A percentile compares a stretch with the other conserved stretches of the same genome.
These are phyloP conservation scores for Gyrodactylus bullatarudis DNA, from an alignment of 1,140 invertebrate species.

Conservation along the genomic window DNA sequence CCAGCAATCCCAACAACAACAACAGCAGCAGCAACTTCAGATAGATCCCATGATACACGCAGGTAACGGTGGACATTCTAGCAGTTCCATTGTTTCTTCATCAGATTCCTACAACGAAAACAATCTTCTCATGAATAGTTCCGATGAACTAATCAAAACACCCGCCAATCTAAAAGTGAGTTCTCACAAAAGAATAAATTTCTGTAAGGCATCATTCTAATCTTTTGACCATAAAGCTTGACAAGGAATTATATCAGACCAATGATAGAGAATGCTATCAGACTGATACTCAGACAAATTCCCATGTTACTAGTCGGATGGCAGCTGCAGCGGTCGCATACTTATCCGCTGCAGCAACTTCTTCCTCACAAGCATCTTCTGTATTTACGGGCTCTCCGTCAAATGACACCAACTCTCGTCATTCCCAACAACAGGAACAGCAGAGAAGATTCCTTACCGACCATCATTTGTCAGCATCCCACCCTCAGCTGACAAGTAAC, in stretches of 20 bases:
- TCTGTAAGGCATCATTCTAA: neutral
- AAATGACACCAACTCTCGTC: too few species aligned
- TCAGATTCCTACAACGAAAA: neutral
- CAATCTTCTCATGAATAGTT: neutral
- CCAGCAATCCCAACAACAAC: neutral
- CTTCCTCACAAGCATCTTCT: neutral
- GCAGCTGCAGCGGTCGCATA: neutral
- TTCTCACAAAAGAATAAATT: neutral
- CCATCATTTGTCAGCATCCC: neutral
- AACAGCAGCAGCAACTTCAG: neutral
- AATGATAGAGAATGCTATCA: neutral
- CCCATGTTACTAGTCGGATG: neutral
- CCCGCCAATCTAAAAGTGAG: neutral
- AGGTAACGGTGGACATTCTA: neutral
- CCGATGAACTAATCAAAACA: neutral
- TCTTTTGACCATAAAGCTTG: neutral
- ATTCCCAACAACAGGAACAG: too few species aligned
- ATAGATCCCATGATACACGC: neutral
- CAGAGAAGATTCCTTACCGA: neutral
- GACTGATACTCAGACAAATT: too few species aligned
- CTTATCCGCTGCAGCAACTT: neutral
- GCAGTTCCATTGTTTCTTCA: neutral
- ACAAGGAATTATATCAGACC: neutral
- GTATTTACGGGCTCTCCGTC: too few species aligned
- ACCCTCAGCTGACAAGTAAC: neutral